phyloP scores from a whole-genome alignment of 2,888 invertebrate genomes.

The Ganaspis brasiliensis region DNA sequence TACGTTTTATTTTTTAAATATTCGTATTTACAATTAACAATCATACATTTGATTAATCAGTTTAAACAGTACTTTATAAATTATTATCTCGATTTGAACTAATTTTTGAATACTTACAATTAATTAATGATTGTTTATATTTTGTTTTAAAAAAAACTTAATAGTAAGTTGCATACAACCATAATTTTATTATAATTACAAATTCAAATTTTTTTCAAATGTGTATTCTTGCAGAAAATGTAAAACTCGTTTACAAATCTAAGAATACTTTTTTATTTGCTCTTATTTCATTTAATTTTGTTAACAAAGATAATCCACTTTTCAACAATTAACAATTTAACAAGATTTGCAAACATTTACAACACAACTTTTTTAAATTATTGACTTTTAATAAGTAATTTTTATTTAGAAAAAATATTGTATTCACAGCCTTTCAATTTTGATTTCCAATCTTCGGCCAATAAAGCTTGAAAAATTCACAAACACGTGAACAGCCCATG shows the following conservation, averaged over 20 bases:
- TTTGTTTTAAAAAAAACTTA: not conserved
- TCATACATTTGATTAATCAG: not conserved
- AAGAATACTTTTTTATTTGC: not conserved
- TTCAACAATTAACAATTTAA: not conserved
- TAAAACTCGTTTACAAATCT: conserved; percentile 67
- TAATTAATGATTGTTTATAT: not conserved
- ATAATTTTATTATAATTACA: not conserved
- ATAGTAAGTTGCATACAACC: not conserved
- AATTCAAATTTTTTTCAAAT: conserved; percentile 16
- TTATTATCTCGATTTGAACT: not conserved
- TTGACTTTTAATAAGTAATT: not conserved
- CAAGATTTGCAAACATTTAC: not conserved
- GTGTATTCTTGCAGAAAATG: conserved; percentile 58
- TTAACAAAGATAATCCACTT: not conserved
- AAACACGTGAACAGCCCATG: conserved; percentile 66
- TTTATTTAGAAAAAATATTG: not conserved
- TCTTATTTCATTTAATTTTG: not conserved
- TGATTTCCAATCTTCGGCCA: conserved; percentile 47
- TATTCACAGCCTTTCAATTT: conserved; percentile 24
- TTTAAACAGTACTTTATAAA: not conserved
- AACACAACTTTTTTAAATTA: not conserved
- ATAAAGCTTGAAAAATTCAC: conserved; percentile 65
- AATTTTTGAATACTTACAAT: not conserved
- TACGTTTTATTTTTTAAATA: not conserved
- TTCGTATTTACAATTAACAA: not conserved